These are phyloP conservation scores for Monodelphis domestica DNA, from an alignment of 2,797 vertebrate genomes.

Conservation along the genomic window DNA sequence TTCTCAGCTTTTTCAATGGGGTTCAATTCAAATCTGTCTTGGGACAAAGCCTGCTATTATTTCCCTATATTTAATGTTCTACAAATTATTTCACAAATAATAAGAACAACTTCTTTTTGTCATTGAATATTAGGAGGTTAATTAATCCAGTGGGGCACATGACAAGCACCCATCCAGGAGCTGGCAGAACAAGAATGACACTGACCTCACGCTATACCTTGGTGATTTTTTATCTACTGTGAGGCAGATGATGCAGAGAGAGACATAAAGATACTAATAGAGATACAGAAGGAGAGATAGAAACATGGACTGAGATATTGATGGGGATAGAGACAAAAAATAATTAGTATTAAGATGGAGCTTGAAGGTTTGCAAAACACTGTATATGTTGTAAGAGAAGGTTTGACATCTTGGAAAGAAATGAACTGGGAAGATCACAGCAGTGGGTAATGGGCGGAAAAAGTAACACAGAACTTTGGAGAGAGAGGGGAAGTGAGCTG, in stretches of 20 bases:
- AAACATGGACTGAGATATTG: not conserved
- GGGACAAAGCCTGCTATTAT: not conserved
- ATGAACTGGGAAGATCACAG: too few relatives aligned
- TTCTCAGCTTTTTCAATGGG: not conserved
- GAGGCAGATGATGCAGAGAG: not conserved
- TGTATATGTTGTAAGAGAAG: too few relatives aligned
- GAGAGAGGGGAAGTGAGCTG: too few relatives aligned
- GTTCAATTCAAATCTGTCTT: not conserved
- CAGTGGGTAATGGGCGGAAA: too few relatives aligned
- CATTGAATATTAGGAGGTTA: not conserved
- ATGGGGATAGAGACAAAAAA: not conserved
- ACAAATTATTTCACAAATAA: not conserved
- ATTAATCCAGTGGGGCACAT: not conserved
- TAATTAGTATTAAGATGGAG: not conserved
- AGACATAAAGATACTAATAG: not conserved
- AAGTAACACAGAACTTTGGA: too few relatives aligned
- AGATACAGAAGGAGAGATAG: not conserved
- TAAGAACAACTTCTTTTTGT: not conserved
- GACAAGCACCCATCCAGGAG: not conserved
- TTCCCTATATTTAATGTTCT: not conserved
- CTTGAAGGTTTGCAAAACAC: not conserved
- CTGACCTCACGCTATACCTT: not conserved
- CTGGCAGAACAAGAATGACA: not conserved
- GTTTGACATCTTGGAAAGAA: too few relatives aligned
- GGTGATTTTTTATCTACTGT: not conserved